phyloP scores from a whole-genome alignment of 1,140 invertebrate genomes.

The Chionoecetes opilio region DNA sequence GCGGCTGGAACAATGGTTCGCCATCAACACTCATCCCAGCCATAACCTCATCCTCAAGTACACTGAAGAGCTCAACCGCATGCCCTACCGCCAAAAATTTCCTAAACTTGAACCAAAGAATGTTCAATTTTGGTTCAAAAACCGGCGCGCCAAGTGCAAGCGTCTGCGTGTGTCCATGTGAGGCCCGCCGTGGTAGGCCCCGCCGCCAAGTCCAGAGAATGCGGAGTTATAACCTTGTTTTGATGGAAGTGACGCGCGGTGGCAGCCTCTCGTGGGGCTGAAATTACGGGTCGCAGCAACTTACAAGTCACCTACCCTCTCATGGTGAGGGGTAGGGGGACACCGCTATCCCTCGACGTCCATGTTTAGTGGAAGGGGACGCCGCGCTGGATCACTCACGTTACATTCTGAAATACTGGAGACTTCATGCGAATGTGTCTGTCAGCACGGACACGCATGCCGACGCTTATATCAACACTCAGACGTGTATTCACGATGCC shows the following conservation, averaged over 20 bases:
- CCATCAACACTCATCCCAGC: conserved; percentile 98
- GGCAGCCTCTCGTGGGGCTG: background rate
- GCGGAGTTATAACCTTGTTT: background rate
- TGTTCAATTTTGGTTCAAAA: conserved; percentile 95
- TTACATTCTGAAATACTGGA: background rate
- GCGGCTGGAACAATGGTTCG: conserved; percentile 97
- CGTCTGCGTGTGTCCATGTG: conserved; percentile 80
- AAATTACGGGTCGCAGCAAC: conserved; percentile 4
- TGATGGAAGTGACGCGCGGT: background rate
- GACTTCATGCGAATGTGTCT: background rate
- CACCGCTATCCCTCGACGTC: background rate
- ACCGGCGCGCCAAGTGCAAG: conserved; percentile 97
- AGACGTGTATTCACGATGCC: background rate
- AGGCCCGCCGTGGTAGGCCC: background rate
- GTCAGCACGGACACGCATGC: background rate
- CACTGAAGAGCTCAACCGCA: conserved; percentile 97
- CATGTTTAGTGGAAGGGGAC: background rate
- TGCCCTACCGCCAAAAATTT: conserved; percentile 97
- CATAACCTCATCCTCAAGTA: conserved; percentile 98
- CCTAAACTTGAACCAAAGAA: conserved; percentile 98
- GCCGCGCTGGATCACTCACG: background rate
- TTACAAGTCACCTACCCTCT: background rate
- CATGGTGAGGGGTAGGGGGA: background rate
- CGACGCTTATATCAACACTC: background rate
- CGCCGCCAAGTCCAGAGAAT: background rate